Base-by-base conservation (phyloP, 2,113 vertebrate genomes). In the Anolis sagrei region DNA sequence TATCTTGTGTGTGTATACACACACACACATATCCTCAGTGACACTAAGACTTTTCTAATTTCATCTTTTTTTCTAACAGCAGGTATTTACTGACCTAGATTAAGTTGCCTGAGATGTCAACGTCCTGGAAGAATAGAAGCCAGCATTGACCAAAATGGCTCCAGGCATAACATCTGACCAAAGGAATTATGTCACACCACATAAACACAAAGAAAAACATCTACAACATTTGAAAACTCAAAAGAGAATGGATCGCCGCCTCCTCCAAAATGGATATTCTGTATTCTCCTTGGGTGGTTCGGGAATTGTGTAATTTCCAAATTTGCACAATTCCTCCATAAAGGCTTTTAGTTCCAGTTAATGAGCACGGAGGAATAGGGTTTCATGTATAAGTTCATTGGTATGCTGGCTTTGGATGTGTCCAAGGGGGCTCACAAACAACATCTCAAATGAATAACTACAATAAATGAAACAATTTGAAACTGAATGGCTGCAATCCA, bases 51-150 rank as follows among this genome's bases (percentile, higher is more conserved):
- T 90, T 90, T 94, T 94, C 92, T 49, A 49, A 75, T 75, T 92
- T 93, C 92, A 93, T 92, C 94, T 89, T 93, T 90, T 76, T 88
- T 89, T 58, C 80, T 36, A 70, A 93, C 94, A 92, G 90, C 93
- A 94, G 94, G 94, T 91, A 89, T 88, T 93, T 93, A 88, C 86
- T 86, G 94, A 94, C 93, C 93, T 93, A 90, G 90, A 94, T 93
- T 93, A 91, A 91, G 91, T 93, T 93, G 94, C 92, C 90, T 73
- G 89, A 93, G 88, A 93, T 34, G 95, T 95, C 95, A 94, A 94
- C 94, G 86, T 78, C 84, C 88, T 54, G 68, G 10, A 91, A 88
- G 73, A 81, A 80, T 87, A 84, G 68, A 29, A 81, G 74, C 85
- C 90, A 91, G 93, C 91, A 93, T 70, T 87, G 92, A 91, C 93